phyloP scores from a whole-genome alignment of 2,113 vertebrate genomes.

The Psephotus haematonotus region DNA sequence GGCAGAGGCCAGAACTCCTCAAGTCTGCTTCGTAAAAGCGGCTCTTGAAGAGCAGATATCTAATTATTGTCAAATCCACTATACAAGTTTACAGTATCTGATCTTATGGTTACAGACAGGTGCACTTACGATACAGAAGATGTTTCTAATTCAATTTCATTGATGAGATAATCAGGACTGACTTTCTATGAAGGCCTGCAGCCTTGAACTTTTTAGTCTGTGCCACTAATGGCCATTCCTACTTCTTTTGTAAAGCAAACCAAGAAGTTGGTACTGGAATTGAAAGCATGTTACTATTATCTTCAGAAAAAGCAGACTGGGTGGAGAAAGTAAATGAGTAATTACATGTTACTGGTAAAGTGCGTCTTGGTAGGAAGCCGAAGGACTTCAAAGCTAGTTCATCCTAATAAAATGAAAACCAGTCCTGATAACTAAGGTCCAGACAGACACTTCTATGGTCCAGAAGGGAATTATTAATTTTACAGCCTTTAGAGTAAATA shows the following conservation, averaged over 20 bases:
- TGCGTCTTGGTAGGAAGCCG: not conserved
- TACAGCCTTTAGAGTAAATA: not conserved
- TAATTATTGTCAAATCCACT: slow-evolving; percentile 53
- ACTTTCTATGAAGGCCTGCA: not conserved
- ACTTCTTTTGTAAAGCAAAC: not conserved
- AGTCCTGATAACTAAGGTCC: not conserved
- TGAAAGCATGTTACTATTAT: not conserved
- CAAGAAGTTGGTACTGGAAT: not conserved
- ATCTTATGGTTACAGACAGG: slow-evolving; percentile 30
- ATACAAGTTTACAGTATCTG: not conserved
- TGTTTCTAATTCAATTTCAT: slow-evolving; percentile 29
- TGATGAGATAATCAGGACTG: slow-evolving; percentile 6
- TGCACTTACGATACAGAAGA: slow-evolving; percentile 40
- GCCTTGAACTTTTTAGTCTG: not conserved
- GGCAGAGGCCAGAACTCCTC: not conserved
- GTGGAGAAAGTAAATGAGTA: not conserved
- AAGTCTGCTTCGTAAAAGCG: not conserved
- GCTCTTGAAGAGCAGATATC: slow-evolving; percentile 8
- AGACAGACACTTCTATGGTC: not conserved
- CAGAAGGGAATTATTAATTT: not conserved
- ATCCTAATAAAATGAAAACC: not conserved
- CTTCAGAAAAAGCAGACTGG: not conserved
- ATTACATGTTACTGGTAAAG: not conserved
- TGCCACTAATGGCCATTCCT: not conserved
- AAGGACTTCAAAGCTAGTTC: slow-evolving; percentile 9